A percentile compares a stretch with the other conserved stretches of the same genome.
These are phyloP conservation scores for Parus major DNA, from an alignment of 2,113 vertebrate species.

Conservation along the genomic window DNA sequence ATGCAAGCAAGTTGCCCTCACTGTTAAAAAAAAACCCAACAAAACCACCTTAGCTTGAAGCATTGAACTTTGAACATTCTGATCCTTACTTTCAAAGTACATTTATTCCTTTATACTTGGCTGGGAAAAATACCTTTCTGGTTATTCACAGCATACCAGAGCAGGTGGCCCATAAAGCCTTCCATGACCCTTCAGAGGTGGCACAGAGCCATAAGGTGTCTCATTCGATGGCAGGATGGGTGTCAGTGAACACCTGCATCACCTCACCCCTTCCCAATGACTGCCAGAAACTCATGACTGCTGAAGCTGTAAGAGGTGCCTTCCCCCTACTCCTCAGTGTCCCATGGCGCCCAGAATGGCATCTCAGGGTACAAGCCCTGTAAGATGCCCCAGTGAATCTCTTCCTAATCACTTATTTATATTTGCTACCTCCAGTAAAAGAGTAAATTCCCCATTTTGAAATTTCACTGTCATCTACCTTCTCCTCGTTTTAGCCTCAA, in stretches of 20 bases:
- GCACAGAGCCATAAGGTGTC: background rate
- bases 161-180: background rate
- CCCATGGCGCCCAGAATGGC: background rate
- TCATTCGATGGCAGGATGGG: rapidly evolving
- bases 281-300: background rate
- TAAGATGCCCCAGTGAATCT: background rate
- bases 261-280: background rate
- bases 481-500: background rate
- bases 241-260: background rate
- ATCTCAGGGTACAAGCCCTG: background rate
- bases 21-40: background rate
- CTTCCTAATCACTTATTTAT: background rate
- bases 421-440: background rate
- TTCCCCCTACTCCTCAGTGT: background rate
- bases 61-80: slow-evolving; percentile 12
- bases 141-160: slow-evolving; percentile 29
- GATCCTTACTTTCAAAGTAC: slow-evolving; percentile 10
- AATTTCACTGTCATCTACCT: background rate
- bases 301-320: background rate
- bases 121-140: background rate
- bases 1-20: rapidly evolving
- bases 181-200: background rate
- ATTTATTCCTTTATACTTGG: slow-evolving; percentile 2
- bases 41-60: background rate
- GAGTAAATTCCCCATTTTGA: background rate